Conservation (phyloP, 2,797 vertebrate genomes). For the Rhyacichthys aspro region DNA sequence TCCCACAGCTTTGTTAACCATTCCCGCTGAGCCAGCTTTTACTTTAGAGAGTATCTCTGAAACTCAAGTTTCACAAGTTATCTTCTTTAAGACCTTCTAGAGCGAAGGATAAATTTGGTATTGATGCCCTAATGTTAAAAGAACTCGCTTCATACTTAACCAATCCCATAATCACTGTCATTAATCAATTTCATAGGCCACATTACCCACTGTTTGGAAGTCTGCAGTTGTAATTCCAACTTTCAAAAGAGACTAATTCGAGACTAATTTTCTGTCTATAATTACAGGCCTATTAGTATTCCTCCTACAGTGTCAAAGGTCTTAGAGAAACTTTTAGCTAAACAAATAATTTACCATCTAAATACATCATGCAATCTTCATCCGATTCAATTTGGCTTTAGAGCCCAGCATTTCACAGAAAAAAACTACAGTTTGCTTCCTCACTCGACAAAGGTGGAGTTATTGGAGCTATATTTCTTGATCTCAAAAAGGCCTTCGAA, state of each 20-base stretch:
- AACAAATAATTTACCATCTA: no score
- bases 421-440: neutral
- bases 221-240: no score
- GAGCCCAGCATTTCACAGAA: neutral
- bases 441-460: neutral
- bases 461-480: neutral
- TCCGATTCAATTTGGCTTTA: neutral
- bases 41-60: neutral
- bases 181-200: no score
- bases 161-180: no score
- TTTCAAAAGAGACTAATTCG: no score
- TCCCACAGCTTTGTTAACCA: neutral
- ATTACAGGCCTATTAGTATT: no score
- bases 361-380: no score
- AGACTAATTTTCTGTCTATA: no score
- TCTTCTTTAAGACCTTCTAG: neutral
- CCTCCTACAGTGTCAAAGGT: no score
- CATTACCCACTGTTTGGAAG: no score
- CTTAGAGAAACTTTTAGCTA: no score
- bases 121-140: conserved; percentile 2
- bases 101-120: neutral
- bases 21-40: neutral
- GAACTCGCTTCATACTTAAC: neutral
- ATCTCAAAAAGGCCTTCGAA: neutral
- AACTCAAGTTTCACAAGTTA: neutral